phyloP scores from a whole-genome alignment of 2,797 vertebrate species.

The Huso huso region DNA sequence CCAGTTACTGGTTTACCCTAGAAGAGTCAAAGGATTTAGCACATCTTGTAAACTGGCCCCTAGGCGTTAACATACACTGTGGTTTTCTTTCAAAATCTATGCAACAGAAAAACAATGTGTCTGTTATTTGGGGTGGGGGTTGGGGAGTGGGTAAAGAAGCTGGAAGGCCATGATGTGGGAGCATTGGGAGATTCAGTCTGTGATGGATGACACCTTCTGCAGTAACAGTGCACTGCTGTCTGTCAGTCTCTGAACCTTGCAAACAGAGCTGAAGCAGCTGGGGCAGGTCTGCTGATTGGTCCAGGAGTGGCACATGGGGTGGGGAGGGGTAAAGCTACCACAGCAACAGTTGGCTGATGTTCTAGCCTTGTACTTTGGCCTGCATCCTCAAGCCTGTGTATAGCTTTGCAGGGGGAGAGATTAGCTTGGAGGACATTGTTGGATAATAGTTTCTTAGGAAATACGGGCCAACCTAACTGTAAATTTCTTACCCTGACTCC shows the following conservation, averaged over 20 bases:
- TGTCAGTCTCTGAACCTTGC: slow-evolving; percentile 31
- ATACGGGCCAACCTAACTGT: not conserved
- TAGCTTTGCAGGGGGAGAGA: slow-evolving; percentile 28
- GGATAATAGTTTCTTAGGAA: slow-evolving; percentile 21
- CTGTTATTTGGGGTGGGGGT: slow-evolving; percentile 30
- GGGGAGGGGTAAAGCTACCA: slow-evolving; percentile 21
- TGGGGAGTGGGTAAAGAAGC: slow-evolving; percentile 11
- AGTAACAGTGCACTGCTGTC: slow-evolving; percentile 39
- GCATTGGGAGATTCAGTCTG: slow-evolving; percentile 27
- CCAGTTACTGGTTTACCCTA: too few species aligned
- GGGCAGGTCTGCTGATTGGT: slow-evolving; percentile 30
- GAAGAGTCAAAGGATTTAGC: too few species aligned
- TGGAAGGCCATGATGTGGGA: slow-evolving; percentile 27
- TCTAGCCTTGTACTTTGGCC: slow-evolving; percentile 47
- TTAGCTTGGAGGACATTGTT: slow-evolving; percentile 36
- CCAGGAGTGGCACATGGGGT: slow-evolving; percentile 18
- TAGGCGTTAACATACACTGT: not conserved
- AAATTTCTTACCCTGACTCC: slow-evolving; percentile 1
- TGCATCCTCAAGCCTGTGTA: slow-evolving; percentile 39
- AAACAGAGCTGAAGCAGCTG: slow-evolving; percentile 35
- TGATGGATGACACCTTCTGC: slow-evolving; percentile 45
- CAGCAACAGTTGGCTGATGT: slow-evolving; percentile 41
- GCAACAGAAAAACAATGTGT: slow-evolving; percentile 36
- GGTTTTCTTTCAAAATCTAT: not conserved
- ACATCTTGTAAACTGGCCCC: too few species aligned